These are phyloP conservation scores for Crepidodera aurea DNA, from an alignment of 2,888 invertebrate species.

Conservation along the genomic window DNA sequence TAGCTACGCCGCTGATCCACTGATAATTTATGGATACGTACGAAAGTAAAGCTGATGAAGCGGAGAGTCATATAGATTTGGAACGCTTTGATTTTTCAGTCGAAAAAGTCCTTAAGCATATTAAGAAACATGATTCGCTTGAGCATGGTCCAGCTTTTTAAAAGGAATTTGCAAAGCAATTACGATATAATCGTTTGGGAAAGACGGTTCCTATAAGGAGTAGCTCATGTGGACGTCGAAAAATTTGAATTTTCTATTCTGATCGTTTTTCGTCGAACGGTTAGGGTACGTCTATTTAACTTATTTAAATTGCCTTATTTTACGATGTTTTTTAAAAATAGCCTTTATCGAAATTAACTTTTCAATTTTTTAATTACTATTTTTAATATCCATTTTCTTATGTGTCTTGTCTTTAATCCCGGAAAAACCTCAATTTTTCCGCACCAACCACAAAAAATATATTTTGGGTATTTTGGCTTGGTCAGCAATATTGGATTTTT, in stretches of 20 bases:
- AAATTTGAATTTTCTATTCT: background rate
- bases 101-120: conserved; percentile 27
- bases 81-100: conserved; percentile 38
- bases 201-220: conserved; percentile 2
- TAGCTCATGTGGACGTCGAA: background rate
- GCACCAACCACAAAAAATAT: no score
- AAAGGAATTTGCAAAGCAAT: conserved; percentile 19
- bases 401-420: no score
- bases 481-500: no score
- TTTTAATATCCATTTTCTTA: no score
- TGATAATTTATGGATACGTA: conserved; percentile 34
- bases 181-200: background rate
- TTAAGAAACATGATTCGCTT: conserved; percentile 16
- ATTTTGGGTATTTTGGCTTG: no score
- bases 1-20: conserved; percentile 1
- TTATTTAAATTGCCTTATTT: no score
- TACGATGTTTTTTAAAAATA: no score
- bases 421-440: no score
- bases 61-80: conserved; percentile 32
- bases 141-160: conserved; percentile 13
- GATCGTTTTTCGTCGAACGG: background rate
- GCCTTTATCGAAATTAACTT: no score
- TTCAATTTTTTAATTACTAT: no score
- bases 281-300: background rate
- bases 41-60: conserved; percentile 39